Conservation (phyloP, 2,797 vertebrate species). For the Pteropus rufus region DNA sequence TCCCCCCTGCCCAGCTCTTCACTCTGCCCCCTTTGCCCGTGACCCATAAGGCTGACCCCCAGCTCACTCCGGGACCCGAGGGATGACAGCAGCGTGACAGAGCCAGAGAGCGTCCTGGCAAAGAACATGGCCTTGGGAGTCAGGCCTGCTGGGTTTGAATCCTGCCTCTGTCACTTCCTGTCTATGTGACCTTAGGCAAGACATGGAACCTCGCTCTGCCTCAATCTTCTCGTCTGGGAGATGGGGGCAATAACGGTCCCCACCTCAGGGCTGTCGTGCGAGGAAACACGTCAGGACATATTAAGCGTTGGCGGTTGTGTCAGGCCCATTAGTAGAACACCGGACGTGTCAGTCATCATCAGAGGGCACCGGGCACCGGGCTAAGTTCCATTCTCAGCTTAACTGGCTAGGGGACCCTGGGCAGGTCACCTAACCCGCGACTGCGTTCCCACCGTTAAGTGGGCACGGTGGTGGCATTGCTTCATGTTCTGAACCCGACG, state of each 20-base stretch:
- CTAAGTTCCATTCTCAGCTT: background rate
- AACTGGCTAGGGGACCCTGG: background rate
- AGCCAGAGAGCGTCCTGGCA: background rate
- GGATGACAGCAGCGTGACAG: rapidly evolving
- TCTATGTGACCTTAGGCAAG: background rate
- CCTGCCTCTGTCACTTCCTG: background rate
- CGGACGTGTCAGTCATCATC: rapidly evolving
- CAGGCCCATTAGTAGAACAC: no score
- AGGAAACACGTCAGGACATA: background rate
- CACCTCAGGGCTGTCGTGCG: background rate
- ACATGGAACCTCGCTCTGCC: background rate
- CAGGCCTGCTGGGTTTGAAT: background rate
- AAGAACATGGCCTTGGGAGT: rapidly evolving
- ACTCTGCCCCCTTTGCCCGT: no score
- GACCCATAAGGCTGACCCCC: background rate
- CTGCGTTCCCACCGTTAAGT: background rate
- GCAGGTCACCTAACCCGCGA: rapidly evolving
- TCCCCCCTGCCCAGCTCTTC: background rate
- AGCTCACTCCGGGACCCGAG: rapidly evolving
- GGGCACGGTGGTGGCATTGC: rapidly evolving
- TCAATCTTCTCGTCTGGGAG: background rate
- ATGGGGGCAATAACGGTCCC: background rate
- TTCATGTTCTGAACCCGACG: rapidly evolving
- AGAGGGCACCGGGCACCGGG: background rate
- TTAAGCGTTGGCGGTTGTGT: background rate